Evolutionary conservation across 1,140 invertebrate genomes (phyloP).

Genomic region (Streblospio benedicti): DNA sequence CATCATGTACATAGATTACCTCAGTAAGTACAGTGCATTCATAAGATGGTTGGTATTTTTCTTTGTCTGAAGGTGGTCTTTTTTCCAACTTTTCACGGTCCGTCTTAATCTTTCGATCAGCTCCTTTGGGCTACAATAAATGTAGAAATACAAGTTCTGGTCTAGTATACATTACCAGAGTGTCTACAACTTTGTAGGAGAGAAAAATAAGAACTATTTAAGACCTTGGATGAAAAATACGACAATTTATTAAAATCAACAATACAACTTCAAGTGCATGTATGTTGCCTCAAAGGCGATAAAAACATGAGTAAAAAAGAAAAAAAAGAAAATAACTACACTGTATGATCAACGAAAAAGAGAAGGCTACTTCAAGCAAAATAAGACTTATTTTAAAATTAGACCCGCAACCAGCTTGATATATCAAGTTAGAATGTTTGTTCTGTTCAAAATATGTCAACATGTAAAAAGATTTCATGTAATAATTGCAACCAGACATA

Average conservation of each 20-base stretch:
- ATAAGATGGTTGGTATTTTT: slow-evolving; percentile 90
- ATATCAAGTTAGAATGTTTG: too few species aligned
- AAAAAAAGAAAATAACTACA: not conserved
- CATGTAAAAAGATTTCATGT: too few species aligned
- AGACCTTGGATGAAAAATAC: not conserved
- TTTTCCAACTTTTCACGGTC: slow-evolving; percentile 90
- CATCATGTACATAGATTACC: too few species aligned
- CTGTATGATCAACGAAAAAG: not conserved
- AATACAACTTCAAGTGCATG: too few species aligned
- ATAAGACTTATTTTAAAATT: too few species aligned
- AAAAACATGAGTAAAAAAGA: not conserved
- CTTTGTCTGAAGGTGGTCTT: slow-evolving; percentile 72
- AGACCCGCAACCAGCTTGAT: too few species aligned
- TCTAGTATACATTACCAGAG: not conserved
- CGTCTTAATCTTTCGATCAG: slow-evolving; percentile 94
- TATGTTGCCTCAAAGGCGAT: not conserved
- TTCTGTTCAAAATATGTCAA: too few species aligned
- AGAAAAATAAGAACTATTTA: too few species aligned
- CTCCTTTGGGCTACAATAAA: slow-evolving; percentile 79
- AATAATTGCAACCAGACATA: too few species aligned
- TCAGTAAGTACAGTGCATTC: slow-evolving; percentile 88
- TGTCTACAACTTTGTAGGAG: too few species aligned
- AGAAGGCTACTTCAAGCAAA: too few species aligned
- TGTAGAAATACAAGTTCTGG: slow-evolving; percentile 40
- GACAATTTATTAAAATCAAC: not conserved